These are phyloP conservation scores for Neocrepidodera transversa DNA, from an alignment of 2,888 invertebrate species.

Conservation along the genomic window DNA sequence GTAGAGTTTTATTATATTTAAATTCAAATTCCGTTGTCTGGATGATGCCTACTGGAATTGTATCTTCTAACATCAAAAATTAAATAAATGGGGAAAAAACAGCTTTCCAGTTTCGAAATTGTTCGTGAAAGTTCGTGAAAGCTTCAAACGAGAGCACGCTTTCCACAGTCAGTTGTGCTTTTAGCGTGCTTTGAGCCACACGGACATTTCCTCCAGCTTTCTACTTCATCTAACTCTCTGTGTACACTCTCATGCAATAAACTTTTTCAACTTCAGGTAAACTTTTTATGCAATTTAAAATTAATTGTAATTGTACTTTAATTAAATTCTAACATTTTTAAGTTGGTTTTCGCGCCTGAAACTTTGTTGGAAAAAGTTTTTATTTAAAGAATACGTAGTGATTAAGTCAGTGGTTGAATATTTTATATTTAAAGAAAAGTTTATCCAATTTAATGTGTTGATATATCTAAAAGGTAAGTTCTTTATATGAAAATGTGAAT, in stretches of 20 bases:
- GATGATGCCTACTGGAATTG: constrained; percentile 25
- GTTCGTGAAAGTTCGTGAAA: constrained; percentile 44
- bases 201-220: constrained; percentile 40
- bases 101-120: constrained; percentile 34
- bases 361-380: neutral
- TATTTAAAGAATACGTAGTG: too few species aligned
- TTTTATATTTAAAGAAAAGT: too few species aligned
- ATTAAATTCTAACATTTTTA: too few species aligned
- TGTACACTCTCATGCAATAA: constrained; percentile 23
- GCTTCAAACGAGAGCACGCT: constrained; percentile 6
- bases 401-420: too few species aligned
- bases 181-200: constrained; percentile 48
- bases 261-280: constrained; percentile 22
- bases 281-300: constrained; percentile 8
- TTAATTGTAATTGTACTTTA: neutral
- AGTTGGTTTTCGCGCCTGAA: neutral
- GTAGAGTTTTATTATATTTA: constrained; percentile 6
- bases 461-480: too few species aligned
- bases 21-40: constrained; percentile 5
- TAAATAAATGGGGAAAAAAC: constrained; percentile 29
- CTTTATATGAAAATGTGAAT: too few species aligned
- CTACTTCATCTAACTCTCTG: constrained; percentile 36
- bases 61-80: constrained; percentile 32
- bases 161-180: constrained; percentile 55
- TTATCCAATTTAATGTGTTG: too few species aligned